Evolutionary conservation across 2,888 invertebrate genomes (phyloP).

Genomic region (Mesoligia furuncula): DNA sequence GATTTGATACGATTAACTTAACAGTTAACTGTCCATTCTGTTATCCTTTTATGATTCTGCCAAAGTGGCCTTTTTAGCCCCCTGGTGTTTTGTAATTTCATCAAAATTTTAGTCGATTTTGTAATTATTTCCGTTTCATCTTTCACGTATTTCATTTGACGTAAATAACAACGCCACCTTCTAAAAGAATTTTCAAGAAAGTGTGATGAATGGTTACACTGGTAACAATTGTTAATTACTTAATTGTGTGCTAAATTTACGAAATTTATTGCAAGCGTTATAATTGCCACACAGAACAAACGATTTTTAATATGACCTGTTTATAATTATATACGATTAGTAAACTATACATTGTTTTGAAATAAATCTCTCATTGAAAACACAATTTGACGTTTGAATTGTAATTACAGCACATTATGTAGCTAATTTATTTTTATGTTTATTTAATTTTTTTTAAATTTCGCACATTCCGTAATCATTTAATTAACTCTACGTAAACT

Average conservation of each 20-base stretch:
- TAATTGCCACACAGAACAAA: constrained; percentile 21
- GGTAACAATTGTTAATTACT: constrained; percentile 26
- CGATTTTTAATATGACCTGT: constrained; percentile 15
- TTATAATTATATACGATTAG: constrained; percentile 27
- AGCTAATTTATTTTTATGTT: not conserved
- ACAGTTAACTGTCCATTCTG: too few species aligned
- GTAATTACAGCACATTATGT: constrained; percentile 7
- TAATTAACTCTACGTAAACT: not conserved
- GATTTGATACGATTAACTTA: too few species aligned
- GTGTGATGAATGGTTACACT: constrained; percentile 5
- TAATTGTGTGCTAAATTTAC: constrained; percentile 17
- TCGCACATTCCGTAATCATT: constrained; percentile 31
- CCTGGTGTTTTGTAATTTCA: constrained; percentile 19
- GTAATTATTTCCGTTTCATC: constrained; percentile 3
- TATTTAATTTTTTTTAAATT: too few species aligned
- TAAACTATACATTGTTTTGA: constrained; percentile 25
- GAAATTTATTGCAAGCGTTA: constrained; percentile 21
- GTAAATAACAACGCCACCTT: not conserved
- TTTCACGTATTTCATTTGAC: not conserved
- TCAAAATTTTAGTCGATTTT: not conserved
- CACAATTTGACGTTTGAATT: constrained; percentile 13
- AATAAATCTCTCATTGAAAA: constrained; percentile 17
- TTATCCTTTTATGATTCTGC: too few species aligned
- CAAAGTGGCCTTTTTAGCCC: too few species aligned
- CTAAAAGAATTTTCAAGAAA: not conserved